Base-by-base conservation (phyloP, 2,113 vertebrate genomes). In the Cichladusa arquata region DNA sequence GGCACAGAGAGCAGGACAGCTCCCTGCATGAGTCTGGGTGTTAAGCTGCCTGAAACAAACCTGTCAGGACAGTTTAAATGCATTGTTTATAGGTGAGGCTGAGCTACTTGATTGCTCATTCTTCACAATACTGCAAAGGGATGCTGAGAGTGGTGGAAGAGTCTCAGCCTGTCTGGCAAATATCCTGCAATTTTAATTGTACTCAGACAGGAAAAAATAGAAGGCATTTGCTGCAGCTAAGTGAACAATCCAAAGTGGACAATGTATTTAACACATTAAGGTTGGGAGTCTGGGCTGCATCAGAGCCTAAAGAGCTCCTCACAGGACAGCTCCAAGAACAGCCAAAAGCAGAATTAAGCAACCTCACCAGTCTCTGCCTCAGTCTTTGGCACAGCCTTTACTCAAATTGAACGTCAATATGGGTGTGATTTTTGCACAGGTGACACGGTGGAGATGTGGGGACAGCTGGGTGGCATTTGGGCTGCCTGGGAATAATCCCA, bases 111-210 rank as follows among this genome's bases (percentile, higher is more conserved):
- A 45, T 57, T 91, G 61, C 44, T 90, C 14, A 25, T 80, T 72
- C 45, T 56, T 67, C 56, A 61, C 54, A 70, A 29, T 56, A 26
- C 38, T 64, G 81, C 38, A 85, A 61, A 67, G 60, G 56, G 69
- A 64, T 81, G 77, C 82, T 64, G 81, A 36, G 47, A 81, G 86
- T 53, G 61, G 36, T 84, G 94, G 86, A 92, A 84, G 71, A 80
- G 51, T 36, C 90, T 73, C 47, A 91, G 74, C 38, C 60, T n/a
- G 62, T 91, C 91, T 92, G 93, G 90, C 54, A 94, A 91, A 92
- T 96, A 93, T 90, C 92, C 94, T 91, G 84, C 71, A 33, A 51
- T 93, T 95, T 94, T 92, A 94, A 92, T 90, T 92, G 79, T 86
- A 53, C 72, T 83, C 71, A 88, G 85, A 70, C 70, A 91, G 84